Evolutionary conservation across 2,797 vertebrate species (phyloP).

Genomic region (Cossypha dichroa): DNA sequence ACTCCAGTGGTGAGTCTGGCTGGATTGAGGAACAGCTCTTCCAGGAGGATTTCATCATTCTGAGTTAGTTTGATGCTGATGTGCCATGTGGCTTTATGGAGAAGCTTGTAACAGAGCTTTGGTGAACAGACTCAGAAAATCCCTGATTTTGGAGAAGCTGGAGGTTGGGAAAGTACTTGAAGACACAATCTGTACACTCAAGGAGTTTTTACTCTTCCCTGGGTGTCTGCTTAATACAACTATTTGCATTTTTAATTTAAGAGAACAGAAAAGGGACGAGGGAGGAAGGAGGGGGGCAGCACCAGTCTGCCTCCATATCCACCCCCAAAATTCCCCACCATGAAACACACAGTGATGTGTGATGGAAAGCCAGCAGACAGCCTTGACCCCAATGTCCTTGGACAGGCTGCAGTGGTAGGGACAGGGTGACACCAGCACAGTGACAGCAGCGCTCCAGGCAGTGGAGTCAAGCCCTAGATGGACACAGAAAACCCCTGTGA

Average conservation of each 20-base stretch:
- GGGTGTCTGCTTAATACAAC: not conserved
- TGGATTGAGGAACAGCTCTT: not conserved
- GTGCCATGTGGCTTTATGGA: rapidly evolving
- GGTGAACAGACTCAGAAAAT: not conserved
- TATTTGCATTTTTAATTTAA: not conserved
- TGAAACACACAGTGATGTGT: not conserved
- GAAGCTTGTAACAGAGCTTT: not conserved
- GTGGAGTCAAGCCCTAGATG: not conserved
- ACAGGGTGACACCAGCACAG: not conserved
- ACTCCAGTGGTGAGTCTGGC: rapidly evolving
- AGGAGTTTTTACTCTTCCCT: not conserved
- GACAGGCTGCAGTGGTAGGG: rapidly evolving
- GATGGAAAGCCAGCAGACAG: not conserved
- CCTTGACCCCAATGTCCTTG: not conserved
- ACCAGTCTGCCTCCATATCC: not conserved
- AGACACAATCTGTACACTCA: not conserved
- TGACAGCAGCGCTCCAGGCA: not conserved
- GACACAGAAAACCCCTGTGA: not conserved
- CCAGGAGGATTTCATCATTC: not conserved
- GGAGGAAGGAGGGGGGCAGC: not conserved
- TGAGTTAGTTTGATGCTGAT: not conserved
- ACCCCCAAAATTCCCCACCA: not conserved
- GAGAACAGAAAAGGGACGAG: not conserved
- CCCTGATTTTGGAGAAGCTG: not conserved
- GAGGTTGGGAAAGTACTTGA: not conserved